Base-by-base conservation (phyloP, 2,113 vertebrate genomes). In the Myotis lucifugus region DNA sequence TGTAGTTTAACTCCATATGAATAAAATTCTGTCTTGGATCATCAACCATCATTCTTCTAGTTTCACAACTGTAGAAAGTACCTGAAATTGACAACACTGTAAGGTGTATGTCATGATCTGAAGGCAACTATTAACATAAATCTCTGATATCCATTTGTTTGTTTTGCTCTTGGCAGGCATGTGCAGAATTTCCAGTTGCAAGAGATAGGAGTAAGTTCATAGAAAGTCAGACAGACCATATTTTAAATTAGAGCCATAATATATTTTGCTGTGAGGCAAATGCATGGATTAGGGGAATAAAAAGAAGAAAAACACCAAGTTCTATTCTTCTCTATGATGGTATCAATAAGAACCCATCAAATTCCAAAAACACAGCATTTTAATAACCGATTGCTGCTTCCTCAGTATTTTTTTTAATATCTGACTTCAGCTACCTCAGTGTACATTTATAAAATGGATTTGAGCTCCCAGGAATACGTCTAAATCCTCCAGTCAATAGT, bases 161-260 rank as follows among this genome's bases (percentile, higher is more conserved):
- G 32, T 37, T 93, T 76, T 40, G 59, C 27, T 93, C 42, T 73
- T 79, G 90, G 23, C 61, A 89, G 70, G 54, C 7, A 91, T 5
- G 48, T 25, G 32, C 56, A 93, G 50, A 78, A 96, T 86, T 79
- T 93, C 32, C 17, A 96, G 66, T 9, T 91, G 15, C 25, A 91
- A 85, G 11, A 59, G 17, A 90, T 0, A 32, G 29, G 85, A 85
- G 19, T 23, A 90, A 84, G 37, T 66, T 91, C 61, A 74, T 0
- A 89, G 69, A 94, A 73, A 95, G 69, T 66, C 64, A 84, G 29
- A 66, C 0, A 66, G 3, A 34, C 37, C 19, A 74, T 48, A 32
- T 86, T 92, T 69, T 76, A 76, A 59, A 79, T 23, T 12, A 52
- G 3, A 76, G 32, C 37, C 59, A 2, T 6, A 82, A 19, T 69